phyloP scores from a whole-genome alignment of 1,140 invertebrate species.

The Macrocentrus cingulum region DNA sequence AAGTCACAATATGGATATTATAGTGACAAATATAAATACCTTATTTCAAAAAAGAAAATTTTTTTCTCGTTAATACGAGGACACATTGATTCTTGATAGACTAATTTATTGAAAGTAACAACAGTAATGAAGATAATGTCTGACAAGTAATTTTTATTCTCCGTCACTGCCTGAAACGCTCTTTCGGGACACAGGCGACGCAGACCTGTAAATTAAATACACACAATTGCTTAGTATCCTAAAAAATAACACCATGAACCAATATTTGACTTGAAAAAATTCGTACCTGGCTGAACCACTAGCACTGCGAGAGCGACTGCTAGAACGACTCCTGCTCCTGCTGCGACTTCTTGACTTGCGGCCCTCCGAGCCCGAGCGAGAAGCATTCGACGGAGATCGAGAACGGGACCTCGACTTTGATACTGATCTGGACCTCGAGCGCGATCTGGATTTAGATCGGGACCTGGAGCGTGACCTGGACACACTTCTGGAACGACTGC shows the following conservation, averaged over 20 bases:
- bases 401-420: slow-evolving; percentile 35
- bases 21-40: too few relatives aligned
- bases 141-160: slow-evolving; percentile 40
- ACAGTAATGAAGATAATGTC: slow-evolving; percentile 28
- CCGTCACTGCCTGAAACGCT: slow-evolving; percentile 52
- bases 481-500: slow-evolving; percentile 18
- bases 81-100: slow-evolving; percentile 2
- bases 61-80: too few relatives aligned
- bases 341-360: slow-evolving; percentile 48
- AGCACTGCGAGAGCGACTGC: slow-evolving; percentile 24
- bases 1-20: neutral
- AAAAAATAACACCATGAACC: neutral
- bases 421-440: slow-evolving; percentile 32
- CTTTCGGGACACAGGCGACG: slow-evolving; percentile 53
- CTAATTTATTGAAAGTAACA: slow-evolving; percentile 39
- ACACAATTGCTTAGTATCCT: neutral
- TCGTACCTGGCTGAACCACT: slow-evolving; percentile 55
- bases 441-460: slow-evolving; percentile 38
- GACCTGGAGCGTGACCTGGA: slow-evolving; percentile 33
- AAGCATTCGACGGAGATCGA: slow-evolving; percentile 42
- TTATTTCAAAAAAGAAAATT: too few relatives aligned
- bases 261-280: neutral
- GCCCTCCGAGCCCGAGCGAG: slow-evolving; percentile 34
- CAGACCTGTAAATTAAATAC: slow-evolving; percentile 39
- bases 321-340: slow-evolving; percentile 8